Evolutionary conservation across 2,797 vertebrate genomes (phyloP), one percentile per base, ranked within the genome.

Genomic region (Enteromius argenteus): DNA sequence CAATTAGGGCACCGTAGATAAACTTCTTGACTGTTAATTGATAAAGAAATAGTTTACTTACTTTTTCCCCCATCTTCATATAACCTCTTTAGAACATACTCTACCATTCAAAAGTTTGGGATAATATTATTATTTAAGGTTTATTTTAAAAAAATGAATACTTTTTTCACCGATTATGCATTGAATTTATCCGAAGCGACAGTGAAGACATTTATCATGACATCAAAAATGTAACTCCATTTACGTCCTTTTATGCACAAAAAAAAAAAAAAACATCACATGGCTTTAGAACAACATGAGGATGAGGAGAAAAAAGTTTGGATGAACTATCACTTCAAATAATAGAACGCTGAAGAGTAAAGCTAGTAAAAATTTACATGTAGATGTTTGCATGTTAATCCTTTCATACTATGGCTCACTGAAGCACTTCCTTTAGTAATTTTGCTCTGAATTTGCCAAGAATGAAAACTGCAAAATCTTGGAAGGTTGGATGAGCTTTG

Each of bases 391-490:
- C 72, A 53, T 74, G 35, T n/a, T 9, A 75, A 56, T n/a, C 21
- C 19, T 15, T 75, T 56, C 21, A 35, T 56, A 21, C 49, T 37
- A 56, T 75, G 49, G 73, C 13, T 56, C 73, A 75, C 32, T 21
- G 11, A 51, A 37, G 73, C 73, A 75, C 9, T n/a, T 75, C 32
- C 13, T 37, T 75, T 37, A 37, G 32, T 56, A 75, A 56, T 14
- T 74, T 30, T 53, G 1, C 6, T 2, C 32, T 58, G 32, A 75
- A 56, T 76, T 76, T 39, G 51, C 73, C 51, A 23, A 76, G 75
- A 62, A 46, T 19, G n/a, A 30, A 78, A 78, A 39, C 58, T 21
- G 39, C 75, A 30, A 17, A 78, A 44, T 78, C 37, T 60, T 62
- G n/a, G 35, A 39, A 5, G 56, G 15, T 46, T 21, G 17, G 9